Evolutionary conservation across 2,888 invertebrate genomes (phyloP).

Genomic region (Eupithecia pulchellata): DNA sequence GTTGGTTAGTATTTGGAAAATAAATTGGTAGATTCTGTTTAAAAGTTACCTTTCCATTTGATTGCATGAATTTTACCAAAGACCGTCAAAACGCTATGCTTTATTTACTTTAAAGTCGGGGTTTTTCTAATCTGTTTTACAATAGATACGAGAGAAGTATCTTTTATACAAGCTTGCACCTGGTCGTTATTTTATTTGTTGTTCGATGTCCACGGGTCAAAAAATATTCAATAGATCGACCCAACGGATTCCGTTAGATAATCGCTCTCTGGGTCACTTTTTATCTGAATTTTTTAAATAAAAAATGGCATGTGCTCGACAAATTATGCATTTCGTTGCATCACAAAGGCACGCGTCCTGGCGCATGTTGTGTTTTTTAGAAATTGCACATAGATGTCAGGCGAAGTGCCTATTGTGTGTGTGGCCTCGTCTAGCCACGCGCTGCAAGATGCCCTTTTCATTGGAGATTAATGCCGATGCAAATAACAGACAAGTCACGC

Average conservation of each 20-base stretch:
- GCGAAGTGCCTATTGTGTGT: conserved; percentile 64
- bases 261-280: conserved; percentile 78
- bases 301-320: conserved; percentile 82
- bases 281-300: conserved; percentile 61
- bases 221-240: conserved; percentile 76
- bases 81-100: neutral
- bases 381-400: conserved; percentile 75
- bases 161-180: conserved; percentile 74
- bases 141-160: conserved; percentile 56
- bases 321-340: conserved; percentile 83
- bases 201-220: conserved; percentile 77
- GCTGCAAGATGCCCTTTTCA: conserved; percentile 46
- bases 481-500: conserved; percentile 33
- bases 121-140: conserved; percentile 36
- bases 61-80: neutral
- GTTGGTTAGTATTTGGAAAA: neutral
- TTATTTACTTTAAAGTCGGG: conserved; percentile 8
- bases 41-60: neutral
- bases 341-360: conserved; percentile 72
- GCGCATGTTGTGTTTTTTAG: conserved; percentile 65
- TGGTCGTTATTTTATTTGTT: conserved; percentile 72
- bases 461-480: conserved; percentile 39
- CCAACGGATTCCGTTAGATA: conserved; percentile 75
- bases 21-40: neutral
- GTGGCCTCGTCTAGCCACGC: conserved; percentile 64